Evolutionary conservation across 1,140 invertebrate species (phyloP).

Genomic region (Drosophila kepulauana): DNA sequence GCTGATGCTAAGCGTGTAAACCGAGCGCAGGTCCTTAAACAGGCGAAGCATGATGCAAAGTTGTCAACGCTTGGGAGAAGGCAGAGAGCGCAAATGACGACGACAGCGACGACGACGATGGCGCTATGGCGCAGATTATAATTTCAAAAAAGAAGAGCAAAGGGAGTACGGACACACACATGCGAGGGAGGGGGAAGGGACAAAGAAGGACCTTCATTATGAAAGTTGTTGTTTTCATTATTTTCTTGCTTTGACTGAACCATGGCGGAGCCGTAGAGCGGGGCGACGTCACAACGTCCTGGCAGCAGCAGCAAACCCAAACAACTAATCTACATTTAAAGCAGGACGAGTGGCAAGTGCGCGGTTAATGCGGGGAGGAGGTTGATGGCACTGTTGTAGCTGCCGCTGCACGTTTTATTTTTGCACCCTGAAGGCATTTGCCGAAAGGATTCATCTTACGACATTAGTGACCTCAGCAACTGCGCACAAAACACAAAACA

Average conservation of each 20-base stretch:
- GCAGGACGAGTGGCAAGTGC: slow-evolving; percentile 22
- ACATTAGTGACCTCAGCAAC: slow-evolving; percentile 83
- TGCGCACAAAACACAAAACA: slow-evolving; percentile 76
- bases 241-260: slow-evolving; percentile 62
- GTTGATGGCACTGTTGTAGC: slow-evolving; percentile 18
- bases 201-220: slow-evolving; percentile 73
- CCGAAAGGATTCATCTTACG: slow-evolving; percentile 84
- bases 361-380: neutral
- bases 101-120: slow-evolving; percentile 23
- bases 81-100: slow-evolving; percentile 20
- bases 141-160: slow-evolving; percentile 79
- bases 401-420: slow-evolving; percentile 74
- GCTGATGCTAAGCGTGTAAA: slow-evolving; percentile 72
- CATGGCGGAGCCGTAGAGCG: neutral
- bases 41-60: slow-evolving; percentile 55
- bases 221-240: slow-evolving; percentile 84
- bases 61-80: slow-evolving; percentile 37
- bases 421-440: slow-evolving; percentile 83
- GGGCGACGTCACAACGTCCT: slow-evolving; percentile 38
- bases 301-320: slow-evolving; percentile 50
- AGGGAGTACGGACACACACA: slow-evolving; percentile 34
- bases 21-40: slow-evolving; percentile 75
- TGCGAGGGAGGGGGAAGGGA: slow-evolving; percentile 2
- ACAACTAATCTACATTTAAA: slow-evolving; percentile 83
- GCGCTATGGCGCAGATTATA: slow-evolving; percentile 81